Percentiles rank a stretch among this genome's conserved stretches.
Evolutionary conservation across 2,888 invertebrate species (phyloP).

Genomic region (Harpalus rufipes): DNA sequence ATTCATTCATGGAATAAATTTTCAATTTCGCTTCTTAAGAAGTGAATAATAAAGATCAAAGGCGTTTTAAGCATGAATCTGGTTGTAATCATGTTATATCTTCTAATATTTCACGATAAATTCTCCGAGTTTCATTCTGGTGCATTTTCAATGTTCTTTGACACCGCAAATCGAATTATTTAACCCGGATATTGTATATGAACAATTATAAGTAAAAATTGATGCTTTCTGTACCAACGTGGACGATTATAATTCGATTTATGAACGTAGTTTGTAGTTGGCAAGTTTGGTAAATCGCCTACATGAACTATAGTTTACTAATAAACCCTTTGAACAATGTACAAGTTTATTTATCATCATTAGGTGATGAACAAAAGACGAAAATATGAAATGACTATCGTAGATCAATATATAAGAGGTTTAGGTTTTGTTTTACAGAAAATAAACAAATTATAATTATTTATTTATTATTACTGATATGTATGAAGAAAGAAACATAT

Average conservation of each 20-base stretch:
- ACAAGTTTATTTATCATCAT: too few species aligned
- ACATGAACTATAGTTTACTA: too few species aligned
- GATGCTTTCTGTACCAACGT: too few species aligned
- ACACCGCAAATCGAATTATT: background rate
- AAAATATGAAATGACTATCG: too few species aligned
- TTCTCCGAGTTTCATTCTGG: background rate
- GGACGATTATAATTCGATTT: too few species aligned
- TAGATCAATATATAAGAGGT: too few species aligned
- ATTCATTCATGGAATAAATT: constrained; percentile 48
- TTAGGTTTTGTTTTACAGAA: background rate
- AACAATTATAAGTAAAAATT: too few species aligned
- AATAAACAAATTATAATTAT: background rate
- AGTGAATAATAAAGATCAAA: constrained; percentile 40
- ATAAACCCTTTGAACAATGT: too few species aligned
- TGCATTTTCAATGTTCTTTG: background rate
- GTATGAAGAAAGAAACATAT: background rate
- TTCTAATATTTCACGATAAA: constrained; percentile 20
- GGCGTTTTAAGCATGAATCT: background rate
- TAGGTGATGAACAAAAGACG: too few species aligned
- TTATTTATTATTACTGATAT: background rate
- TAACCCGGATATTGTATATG: background rate
- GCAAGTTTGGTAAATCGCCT: too few species aligned
- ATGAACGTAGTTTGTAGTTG: too few species aligned
- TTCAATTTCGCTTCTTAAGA: constrained; percentile 30
- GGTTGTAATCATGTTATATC: constrained; percentile 33